These are phyloP conservation scores for Scaeva pyrastri DNA, from an alignment of 2,888 invertebrate species.

Conservation along the genomic window DNA sequence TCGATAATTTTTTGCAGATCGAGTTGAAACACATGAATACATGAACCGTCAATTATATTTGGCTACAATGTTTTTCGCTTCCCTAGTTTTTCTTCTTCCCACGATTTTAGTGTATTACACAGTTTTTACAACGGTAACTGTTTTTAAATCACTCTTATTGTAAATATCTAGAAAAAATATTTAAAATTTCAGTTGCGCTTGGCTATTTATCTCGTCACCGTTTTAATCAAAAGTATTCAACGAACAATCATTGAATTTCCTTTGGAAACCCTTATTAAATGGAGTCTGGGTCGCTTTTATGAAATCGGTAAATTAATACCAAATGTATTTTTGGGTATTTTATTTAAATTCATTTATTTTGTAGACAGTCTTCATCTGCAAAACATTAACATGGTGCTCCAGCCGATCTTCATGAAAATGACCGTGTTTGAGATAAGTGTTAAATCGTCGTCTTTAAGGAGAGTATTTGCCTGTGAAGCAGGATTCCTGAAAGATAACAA, in stretches of 20 bases:
- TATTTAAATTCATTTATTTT: background rate
- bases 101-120: constrained; percentile 83
- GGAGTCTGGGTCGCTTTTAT: constrained; percentile 79
- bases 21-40: constrained; percentile 83
- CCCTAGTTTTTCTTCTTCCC: constrained; percentile 82
- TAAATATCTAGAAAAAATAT: background rate
- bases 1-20: constrained; percentile 77
- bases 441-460: constrained; percentile 77
- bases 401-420: constrained; percentile 70
- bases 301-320: constrained; percentile 79
- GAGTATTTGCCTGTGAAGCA: constrained; percentile 77
- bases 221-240: constrained; percentile 79
- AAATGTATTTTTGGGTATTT: background rate
- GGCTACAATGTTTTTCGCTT: constrained; percentile 83
- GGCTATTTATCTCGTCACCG: constrained; percentile 78
- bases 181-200: constrained; percentile 76
- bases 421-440: constrained; percentile 77
- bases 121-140: constrained; percentile 82
- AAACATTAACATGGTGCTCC: constrained; percentile 51
- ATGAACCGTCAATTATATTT: constrained; percentile 83
- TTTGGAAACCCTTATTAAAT: constrained; percentile 79
- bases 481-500: constrained; percentile 78
- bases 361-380: constrained; percentile 78
- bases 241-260: constrained; percentile 81
- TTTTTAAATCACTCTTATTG: background rate